Evolutionary conservation across 2,888 invertebrate genomes (phyloP).

Genomic region (Caenorhabditis afra): DNA sequence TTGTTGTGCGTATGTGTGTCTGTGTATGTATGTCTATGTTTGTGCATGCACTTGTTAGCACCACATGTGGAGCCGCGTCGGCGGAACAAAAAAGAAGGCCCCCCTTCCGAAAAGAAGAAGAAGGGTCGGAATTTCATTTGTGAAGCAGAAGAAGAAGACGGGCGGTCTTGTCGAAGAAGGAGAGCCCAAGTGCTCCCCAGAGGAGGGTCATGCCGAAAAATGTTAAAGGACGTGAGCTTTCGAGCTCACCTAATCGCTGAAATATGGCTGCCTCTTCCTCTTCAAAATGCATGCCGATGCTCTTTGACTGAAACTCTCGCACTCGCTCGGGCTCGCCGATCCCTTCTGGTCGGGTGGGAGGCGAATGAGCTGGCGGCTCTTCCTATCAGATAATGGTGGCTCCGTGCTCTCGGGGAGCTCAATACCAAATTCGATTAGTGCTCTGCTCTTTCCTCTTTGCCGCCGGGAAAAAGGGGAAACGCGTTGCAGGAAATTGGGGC

Average conservation of each 20-base stretch:
- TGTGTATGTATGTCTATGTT: constrained; percentile 6
- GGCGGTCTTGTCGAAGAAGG: constrained; percentile 1
- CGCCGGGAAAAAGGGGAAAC: constrained; percentile 24
- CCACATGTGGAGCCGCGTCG: neutral
- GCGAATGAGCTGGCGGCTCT: too few relatives aligned
- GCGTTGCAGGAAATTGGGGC: neutral
- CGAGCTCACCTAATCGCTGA: constrained; percentile 33
- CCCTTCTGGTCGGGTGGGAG: too few relatives aligned
- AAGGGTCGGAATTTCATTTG: constrained; percentile 35
- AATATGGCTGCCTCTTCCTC: constrained; percentile 13
- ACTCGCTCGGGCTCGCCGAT: too few relatives aligned
- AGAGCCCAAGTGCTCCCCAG: constrained; percentile 48
- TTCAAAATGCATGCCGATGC: constrained; percentile 7
- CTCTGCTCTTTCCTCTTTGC: constrained; percentile 15
- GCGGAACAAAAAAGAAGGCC: neutral
- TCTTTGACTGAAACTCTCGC: too few relatives aligned
- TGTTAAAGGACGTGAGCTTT: constrained; percentile 2
- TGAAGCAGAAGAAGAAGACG: constrained; percentile 5
- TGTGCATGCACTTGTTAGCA: constrained; percentile 49
- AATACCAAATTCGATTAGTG: constrained; percentile 47
- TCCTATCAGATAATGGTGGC: constrained; percentile 45
- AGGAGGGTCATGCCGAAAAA: constrained; percentile 12
- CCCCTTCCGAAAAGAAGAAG: constrained; percentile 6
- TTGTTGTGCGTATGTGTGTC: constrained; percentile 19
- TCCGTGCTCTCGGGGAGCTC: neutral